Conservation (phyloP, 2,888 invertebrate genomes). For the Macrophya alboannulata region DNA sequence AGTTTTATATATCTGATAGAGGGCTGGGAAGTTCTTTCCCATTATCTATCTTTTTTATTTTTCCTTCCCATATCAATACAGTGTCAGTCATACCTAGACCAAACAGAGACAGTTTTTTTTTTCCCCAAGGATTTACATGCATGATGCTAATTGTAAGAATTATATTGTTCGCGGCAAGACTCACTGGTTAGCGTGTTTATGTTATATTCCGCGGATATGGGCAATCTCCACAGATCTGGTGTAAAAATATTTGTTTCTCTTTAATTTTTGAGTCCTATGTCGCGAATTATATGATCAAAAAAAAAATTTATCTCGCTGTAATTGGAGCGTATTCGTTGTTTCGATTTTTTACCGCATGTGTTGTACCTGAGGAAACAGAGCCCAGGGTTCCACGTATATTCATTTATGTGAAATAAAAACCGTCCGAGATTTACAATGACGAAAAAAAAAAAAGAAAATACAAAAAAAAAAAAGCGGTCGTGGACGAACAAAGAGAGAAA, state of each 20-base stretch:
- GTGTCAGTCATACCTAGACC: neutral
- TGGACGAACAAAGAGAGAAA: too few relatives aligned
- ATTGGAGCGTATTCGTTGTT: too few relatives aligned
- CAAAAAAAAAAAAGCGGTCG: too few relatives aligned
- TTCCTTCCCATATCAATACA: neutral
- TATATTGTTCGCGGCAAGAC: neutral
- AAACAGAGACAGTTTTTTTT: neutral
- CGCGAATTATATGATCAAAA: neutral
- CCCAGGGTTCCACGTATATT: too few relatives aligned
- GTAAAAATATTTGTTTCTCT: neutral
- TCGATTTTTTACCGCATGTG: too few relatives aligned
- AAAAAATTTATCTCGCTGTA: too few relatives aligned
- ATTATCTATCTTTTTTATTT: neutral
- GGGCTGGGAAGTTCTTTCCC: neutral
- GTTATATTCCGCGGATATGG: neutral
- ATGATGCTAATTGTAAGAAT: neutral
- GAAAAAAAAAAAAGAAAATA: too few relatives aligned
- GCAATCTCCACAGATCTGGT: neutral
- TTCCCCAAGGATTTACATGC: neutral
- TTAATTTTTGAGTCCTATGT: neutral
- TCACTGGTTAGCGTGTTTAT: neutral
- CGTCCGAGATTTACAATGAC: too few relatives aligned
- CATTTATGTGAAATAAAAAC: too few relatives aligned
- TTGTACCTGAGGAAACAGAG: too few relatives aligned
- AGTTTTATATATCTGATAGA: neutral